Evolutionary conservation across 2,113 vertebrate genomes (phyloP), one percentile per base, ranked within the genome.

Genomic region (Acrocephalus kingi): DNA sequence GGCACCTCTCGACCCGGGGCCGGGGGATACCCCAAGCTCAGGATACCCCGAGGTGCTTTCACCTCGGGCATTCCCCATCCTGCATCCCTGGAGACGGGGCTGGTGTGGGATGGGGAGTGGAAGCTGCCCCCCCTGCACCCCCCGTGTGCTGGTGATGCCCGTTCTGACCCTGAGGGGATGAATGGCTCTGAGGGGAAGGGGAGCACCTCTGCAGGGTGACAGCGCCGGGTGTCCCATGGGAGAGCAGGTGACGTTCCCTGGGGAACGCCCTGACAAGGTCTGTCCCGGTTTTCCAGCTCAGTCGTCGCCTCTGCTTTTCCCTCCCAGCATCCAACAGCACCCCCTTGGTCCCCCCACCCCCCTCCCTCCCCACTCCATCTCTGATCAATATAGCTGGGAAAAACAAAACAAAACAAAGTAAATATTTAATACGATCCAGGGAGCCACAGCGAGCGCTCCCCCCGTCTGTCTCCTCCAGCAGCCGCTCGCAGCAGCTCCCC

Each of bases 371-470:
- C 31, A 8, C 81, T 27, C 67, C 84, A 45, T 43, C 64, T 87
- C 83, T 51, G 87, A 95, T 96, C 94, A 86, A 97, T 96, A 84
- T 73, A 89, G 90, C 95, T 80, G 93, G 86, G 95, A 93, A 92
- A 95, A 95, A 93, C 93, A 96, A 89, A 94, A 94, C 96, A 93
- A 90, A 97, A 96, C 96, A 96, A 95, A 95, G 96, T 97, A 95
- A 97, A 97, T 97, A 97, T 97, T 97, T 97, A 96, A 97, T 97
- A 90, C 59, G 84, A 92, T 92, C 93, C 95, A 90, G 96, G 95
- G 96, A 94, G 92, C 83, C 93, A 73, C 84, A 52, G 85, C 18
- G 54, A 90, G 68, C 28, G 15, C 94, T 82, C 89, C 82, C 90
- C 96, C 87, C 54, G 84, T 63, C 90, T 84, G 89, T 82, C 96